Conservation (phyloP, 2,797 vertebrate species). For the Xenentodon cancila region DNA sequence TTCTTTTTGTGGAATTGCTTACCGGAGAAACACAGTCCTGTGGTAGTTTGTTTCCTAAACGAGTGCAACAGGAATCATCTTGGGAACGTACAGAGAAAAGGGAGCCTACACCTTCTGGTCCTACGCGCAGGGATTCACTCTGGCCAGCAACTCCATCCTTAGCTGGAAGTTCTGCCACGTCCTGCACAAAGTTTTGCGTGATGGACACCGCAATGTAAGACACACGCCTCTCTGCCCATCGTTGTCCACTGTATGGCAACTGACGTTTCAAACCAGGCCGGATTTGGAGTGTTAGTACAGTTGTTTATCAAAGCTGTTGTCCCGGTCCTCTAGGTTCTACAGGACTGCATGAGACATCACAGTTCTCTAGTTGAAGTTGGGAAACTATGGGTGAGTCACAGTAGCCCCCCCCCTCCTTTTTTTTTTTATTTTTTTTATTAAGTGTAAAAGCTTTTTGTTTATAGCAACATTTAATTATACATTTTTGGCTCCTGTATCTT, state of each 20-base stretch:
- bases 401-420: background rate
- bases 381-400: conserved; percentile 89
- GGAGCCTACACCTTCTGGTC: conserved; percentile 98
- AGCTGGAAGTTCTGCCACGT: conserved; percentile 99
- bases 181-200: conserved; percentile 94
- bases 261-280: background rate
- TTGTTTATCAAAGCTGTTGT: conserved; percentile 11
- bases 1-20: background rate
- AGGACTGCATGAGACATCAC: conserved; percentile 96
- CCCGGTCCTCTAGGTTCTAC: conserved; percentile 86
- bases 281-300: background rate
- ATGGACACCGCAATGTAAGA: conserved; percentile 94
- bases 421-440: background rate
- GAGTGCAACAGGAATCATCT: conserved; percentile 87
- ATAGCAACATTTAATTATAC: conserved; percentile 1
- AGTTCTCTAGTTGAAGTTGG: conserved; percentile 90
- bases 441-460: too few relatives aligned
- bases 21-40: background rate
- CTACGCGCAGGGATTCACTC: conserved; percentile 91
- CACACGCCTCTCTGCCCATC: background rate
- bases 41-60: conserved; percentile 78
- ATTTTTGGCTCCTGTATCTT: conserved; percentile 20
- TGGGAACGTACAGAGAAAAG: conserved; percentile 96
- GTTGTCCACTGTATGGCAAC: background rate
- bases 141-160: conserved; percentile 92